Percentiles rank a stretch among this genome's conserved stretches.
Conservation (phyloP, 2,888 invertebrate genomes). For the Odiellus spinosus region DNA sequence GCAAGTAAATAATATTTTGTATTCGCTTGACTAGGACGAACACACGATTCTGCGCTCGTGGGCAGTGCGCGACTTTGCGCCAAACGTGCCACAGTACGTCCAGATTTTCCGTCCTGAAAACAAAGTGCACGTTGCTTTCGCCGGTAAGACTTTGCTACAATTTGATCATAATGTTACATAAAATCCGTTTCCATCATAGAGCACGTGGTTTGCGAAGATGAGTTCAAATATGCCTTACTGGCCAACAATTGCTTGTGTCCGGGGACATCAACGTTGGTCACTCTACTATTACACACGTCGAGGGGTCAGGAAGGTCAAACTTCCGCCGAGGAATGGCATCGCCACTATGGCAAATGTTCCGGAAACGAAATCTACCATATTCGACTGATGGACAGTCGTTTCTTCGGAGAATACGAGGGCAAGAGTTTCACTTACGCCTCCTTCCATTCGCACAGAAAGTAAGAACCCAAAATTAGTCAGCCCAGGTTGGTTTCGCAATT, state of each 20-base stretch:
- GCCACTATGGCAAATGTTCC: conserved; percentile 92
- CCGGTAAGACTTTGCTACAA: conserved; percentile 36
- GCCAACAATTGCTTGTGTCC: conserved; percentile 98
- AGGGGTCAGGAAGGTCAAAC: conserved; percentile 95
- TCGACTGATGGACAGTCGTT: conserved; percentile 78
- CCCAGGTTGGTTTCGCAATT: not conserved
- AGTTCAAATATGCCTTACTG: conserved; percentile 92
- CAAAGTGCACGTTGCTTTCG: conserved; percentile 95
- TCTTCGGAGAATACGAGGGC: conserved; percentile 96
- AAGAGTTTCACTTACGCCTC: conserved; percentile 95
- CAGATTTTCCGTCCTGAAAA: conserved; percentile 97
- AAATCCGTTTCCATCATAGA: conserved; percentile 4
- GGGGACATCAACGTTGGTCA: conserved; percentile 90
- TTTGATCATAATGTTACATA: not conserved
- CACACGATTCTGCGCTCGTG: conserved; percentile 69
- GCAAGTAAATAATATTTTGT: too few species aligned
- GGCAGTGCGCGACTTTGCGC: conserved; percentile 97
- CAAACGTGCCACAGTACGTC: conserved; percentile 88
- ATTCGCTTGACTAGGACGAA: conserved; percentile 40
- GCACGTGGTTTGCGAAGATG: conserved; percentile 37
- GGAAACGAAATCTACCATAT: conserved; percentile 99
- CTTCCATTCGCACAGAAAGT: conserved; percentile 97
- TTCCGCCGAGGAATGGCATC: conserved; percentile 94
- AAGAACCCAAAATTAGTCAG: conserved; percentile 28
- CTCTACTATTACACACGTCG: conserved; percentile 85